Conservation (phyloP, 2,888 invertebrate genomes). For the Elmis aenea region DNA sequence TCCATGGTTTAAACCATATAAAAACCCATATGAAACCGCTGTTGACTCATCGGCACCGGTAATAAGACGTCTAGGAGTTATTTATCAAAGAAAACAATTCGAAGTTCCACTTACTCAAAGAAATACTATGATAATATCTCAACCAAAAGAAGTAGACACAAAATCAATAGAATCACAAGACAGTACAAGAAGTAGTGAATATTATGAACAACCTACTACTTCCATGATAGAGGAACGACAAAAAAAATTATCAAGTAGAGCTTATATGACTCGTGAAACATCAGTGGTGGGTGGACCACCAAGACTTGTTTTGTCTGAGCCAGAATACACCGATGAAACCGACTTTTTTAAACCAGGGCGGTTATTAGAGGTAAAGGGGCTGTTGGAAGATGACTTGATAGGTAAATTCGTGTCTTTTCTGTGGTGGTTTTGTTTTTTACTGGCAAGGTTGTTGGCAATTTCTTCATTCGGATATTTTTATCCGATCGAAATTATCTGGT, state of each 20-base stretch:
- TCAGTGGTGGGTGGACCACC: slow-evolving; percentile 29
- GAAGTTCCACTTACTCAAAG: background rate
- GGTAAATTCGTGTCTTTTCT: slow-evolving; percentile 64
- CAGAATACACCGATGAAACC: slow-evolving; percentile 12
- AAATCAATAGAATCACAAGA: slow-evolving; percentile 8
- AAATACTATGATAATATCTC: background rate
- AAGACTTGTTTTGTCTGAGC: slow-evolving; percentile 19
- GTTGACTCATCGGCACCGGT: slow-evolving; percentile 12
- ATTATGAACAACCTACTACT: slow-evolving; percentile 35
- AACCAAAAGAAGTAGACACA: background rate
- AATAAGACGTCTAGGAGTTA: slow-evolving; percentile 1
- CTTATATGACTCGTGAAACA: slow-evolving; percentile 25
- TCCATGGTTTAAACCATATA: slow-evolving; percentile 59
- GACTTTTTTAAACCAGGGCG: slow-evolving; percentile 44
- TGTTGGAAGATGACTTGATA: slow-evolving; percentile 70
- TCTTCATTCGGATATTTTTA: slow-evolving; percentile 66
- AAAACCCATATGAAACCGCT: slow-evolving; percentile 17
- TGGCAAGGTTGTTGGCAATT: slow-evolving; percentile 66
- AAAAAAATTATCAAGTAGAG: slow-evolving; percentile 9
- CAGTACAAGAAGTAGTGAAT: slow-evolving; percentile 38
- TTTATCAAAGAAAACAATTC: slow-evolving; percentile 8
- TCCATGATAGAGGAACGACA: slow-evolving; percentile 6
- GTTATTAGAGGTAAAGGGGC: slow-evolving; percentile 50
- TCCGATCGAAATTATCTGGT: slow-evolving; percentile 55
- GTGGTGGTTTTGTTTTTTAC: slow-evolving; percentile 74